Evolutionary conservation across 2,797 vertebrate genomes (phyloP), one percentile per base, ranked within the genome.

Genomic region (Myripristis jacobus): DNA sequence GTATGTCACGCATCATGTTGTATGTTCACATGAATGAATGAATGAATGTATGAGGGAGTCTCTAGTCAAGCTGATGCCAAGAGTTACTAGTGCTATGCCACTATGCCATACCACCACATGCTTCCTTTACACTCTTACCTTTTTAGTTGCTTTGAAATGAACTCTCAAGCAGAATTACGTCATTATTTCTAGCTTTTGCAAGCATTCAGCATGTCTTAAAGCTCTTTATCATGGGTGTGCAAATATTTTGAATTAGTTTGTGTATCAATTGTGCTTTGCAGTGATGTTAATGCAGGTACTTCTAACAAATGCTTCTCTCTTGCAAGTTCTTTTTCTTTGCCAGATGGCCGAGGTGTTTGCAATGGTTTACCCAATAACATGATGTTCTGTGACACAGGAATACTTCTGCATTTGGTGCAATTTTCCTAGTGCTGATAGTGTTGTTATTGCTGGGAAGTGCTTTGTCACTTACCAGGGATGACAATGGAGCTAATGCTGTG

Each of bases 121-220:
- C 31, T 38, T 66, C 62, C 63, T 65, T 68, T 70, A 79, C 70
- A 63, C 10, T 69, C 58, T 52, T 16, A 65, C 82, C 79, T 75
- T 87, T 86, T 80, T 69, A 21, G 79, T 83, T 86, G 74, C 75
- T 87, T 88, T 77, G 70, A 76, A 56, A 72, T 80, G 68, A 22
- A 59, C 80, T 2, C 51, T 53, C 12, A 75, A 79, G 70, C 70
- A 77, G 73, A 77, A 75, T 75, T 63, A 46, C 81, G 72, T 70
- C 44, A 7, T 64, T 24, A 53, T 63, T 57, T 64, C 57, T 85
- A 70, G 72, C 65, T 79, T 72, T 78, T 61, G 36, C 41, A 29
- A 12, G 47, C 70, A 51, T 66, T 83, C 77, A 78, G 82, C 86
- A 85, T 87, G 88, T 89, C 85, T 84, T 89, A 80, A 75, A 79